Evolutionary conservation across 1,140 invertebrate species (phyloP).

Genomic region (Sitobion miscanthi): DNA sequence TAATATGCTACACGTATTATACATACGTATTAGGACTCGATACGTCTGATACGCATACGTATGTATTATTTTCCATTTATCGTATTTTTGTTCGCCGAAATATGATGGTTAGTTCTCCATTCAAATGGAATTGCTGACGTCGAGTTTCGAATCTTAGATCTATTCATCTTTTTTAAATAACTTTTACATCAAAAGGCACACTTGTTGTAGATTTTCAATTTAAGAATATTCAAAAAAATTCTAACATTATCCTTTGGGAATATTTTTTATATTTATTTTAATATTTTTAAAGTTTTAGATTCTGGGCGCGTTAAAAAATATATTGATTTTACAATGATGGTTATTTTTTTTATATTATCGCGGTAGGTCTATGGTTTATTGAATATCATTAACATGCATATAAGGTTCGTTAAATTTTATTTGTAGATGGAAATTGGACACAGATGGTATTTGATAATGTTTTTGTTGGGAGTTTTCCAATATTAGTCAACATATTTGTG

Average conservation of each 20-base stretch:
- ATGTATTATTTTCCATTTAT: slow-evolving; percentile 27
- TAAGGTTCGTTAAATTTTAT: not conserved
- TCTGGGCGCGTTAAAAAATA: not conserved
- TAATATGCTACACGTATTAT: not conserved
- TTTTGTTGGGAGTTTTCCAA: not conserved
- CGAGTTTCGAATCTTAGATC: not conserved
- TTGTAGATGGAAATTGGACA: not conserved
- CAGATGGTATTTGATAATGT: not conserved
- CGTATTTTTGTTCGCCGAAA: not conserved
- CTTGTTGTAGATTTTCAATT: not conserved
- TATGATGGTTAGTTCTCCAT: not conserved
- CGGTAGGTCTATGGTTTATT: not conserved
- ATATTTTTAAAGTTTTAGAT: not conserved
- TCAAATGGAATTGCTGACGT: slow-evolving; percentile 15
- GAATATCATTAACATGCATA: not conserved
- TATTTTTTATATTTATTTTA: not conserved
- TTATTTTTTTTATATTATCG: not conserved
- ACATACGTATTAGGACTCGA: not conserved
- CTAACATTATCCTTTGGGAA: not conserved
- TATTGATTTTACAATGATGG: not conserved
- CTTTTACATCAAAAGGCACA: not conserved
- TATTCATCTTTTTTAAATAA: slow-evolving; percentile 17
- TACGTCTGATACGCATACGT: not conserved
- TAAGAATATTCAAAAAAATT: not conserved
- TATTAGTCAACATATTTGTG: not conserved